These are phyloP conservation scores for Hippocampus guttulatus DNA, from an alignment of 2,113 vertebrate genomes.

Conservation along the genomic window DNA sequence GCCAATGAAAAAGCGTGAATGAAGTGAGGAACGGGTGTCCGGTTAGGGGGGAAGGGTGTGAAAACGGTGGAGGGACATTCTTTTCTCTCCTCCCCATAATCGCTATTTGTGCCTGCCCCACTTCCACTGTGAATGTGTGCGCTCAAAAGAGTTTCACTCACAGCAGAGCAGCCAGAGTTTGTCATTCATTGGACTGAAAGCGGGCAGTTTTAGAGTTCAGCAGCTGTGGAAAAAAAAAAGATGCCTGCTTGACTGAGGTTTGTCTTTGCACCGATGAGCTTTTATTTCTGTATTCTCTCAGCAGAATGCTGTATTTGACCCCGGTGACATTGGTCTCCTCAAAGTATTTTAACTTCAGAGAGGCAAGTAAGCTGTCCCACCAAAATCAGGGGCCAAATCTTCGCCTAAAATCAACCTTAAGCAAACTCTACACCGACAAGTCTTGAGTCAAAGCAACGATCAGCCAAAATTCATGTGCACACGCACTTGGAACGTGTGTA, in stretches of 20 bases:
- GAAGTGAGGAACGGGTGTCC: constrained; percentile 41
- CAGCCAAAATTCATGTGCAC: background rate
- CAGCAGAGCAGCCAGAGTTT: constrained; percentile 48
- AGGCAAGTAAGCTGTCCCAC: background rate
- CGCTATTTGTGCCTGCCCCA: constrained; percentile 63
- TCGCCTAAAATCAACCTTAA: background rate
- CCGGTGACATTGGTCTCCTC: background rate
- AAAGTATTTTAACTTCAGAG: background rate
- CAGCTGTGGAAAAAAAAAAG: constrained; percentile 43
- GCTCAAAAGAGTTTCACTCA: constrained; percentile 40
- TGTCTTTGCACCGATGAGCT: background rate
- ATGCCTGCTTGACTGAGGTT: constrained; percentile 64
- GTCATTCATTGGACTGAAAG: constrained; percentile 54
- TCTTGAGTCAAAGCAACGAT: background rate
- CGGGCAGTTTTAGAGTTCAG: constrained; percentile 35
- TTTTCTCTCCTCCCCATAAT: constrained; percentile 56
- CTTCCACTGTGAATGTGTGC: constrained; percentile 36
- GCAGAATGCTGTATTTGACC: background rate
- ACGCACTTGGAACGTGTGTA: background rate
- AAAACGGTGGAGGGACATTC: constrained; percentile 42
- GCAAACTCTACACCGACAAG: background rate
- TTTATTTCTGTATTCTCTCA: background rate
- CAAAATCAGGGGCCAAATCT: background rate
- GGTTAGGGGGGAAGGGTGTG: constrained; percentile 45
- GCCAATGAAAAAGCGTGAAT: constrained; percentile 54